Evolutionary conservation across 2,113 vertebrate species (phyloP).

Genomic region (Seriola dumerili): DNA sequence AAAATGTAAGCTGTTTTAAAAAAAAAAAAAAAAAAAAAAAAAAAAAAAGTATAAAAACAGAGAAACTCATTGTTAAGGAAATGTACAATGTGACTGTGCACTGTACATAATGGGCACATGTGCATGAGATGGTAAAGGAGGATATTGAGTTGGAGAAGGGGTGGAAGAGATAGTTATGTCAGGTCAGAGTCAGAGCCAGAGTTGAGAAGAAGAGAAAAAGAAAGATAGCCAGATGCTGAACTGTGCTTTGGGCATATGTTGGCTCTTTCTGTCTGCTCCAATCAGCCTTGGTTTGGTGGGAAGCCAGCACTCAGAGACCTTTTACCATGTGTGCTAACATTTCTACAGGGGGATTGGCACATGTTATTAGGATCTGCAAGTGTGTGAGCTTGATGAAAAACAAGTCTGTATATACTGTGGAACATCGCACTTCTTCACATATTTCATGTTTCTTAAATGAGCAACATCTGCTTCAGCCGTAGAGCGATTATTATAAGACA

Average conservation of each 20-base stretch:
- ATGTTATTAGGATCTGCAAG: slow-evolving; percentile 38
- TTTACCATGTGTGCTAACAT: slow-evolving; percentile 65
- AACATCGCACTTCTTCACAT: neutral
- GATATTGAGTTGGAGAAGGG: neutral
- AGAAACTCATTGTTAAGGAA: neutral
- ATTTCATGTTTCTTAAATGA: slow-evolving; percentile 37
- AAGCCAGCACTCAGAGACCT: slow-evolving; percentile 57
- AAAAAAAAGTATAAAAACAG: neutral
- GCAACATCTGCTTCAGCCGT: slow-evolving; percentile 25
- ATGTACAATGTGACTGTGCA: neutral
- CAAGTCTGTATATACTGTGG: slow-evolving; percentile 23
- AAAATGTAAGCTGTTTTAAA: neutral
- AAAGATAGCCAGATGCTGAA: slow-evolving; percentile 37
- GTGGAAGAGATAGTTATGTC: neutral
- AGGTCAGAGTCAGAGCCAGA: slow-evolving; percentile 28
- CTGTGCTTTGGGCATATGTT: slow-evolving; percentile 61
- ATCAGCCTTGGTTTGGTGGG: slow-evolving; percentile 56
- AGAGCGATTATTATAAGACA: slow-evolving; percentile 30
- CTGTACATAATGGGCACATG: no score
- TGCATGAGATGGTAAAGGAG: neutral
- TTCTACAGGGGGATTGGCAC: slow-evolving; percentile 54
- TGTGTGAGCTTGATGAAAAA: slow-evolving; percentile 30
- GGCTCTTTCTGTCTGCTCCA: slow-evolving; percentile 64
- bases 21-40: neutral
- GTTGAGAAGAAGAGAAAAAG: slow-evolving; percentile 24